Conservation (phyloP, 37 sponge, comb jelly and placozoan genomes). For the Petrosia ficiformis region DNA sequence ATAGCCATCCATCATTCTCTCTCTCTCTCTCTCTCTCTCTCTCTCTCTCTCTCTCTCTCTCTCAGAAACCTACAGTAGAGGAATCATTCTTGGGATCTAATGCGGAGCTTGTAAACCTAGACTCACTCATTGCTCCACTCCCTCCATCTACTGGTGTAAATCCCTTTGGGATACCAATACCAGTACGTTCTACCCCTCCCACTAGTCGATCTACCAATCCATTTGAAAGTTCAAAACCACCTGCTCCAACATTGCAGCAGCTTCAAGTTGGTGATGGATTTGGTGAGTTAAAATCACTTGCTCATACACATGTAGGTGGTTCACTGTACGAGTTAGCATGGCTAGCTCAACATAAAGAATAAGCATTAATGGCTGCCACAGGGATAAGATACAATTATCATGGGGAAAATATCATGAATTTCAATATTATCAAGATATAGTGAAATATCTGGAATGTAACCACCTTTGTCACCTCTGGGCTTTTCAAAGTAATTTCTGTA, state of each 20-base stretch:
- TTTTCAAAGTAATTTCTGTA: no score
- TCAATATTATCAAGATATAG: no score
- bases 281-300: not conserved
- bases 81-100: constrained; percentile 75
- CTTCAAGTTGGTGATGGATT: not conserved
- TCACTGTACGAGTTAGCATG: not conserved
- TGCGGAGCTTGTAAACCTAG: constrained; percentile 74
- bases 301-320: not conserved
- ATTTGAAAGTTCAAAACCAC: constrained; percentile 43
- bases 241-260: constrained; percentile 50
- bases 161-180: constrained; percentile 33
- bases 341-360: not conserved
- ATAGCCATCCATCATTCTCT: not conserved
- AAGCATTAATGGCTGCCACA: not conserved
- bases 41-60: no score
- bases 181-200: not conserved
- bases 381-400: no score
- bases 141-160: constrained; percentile 26
- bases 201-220: constrained; percentile 22
- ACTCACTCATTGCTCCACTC: constrained; percentile 33
- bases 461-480: no score
- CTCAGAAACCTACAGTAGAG: constrained; percentile 44
- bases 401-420: no score
- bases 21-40: not conserved
- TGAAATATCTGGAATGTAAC: no score